Percentiles rank a stretch among this genome's conserved stretches.
Conservation (phyloP, 2,888 invertebrate genomes). For the Drosophila helvetica region DNA sequence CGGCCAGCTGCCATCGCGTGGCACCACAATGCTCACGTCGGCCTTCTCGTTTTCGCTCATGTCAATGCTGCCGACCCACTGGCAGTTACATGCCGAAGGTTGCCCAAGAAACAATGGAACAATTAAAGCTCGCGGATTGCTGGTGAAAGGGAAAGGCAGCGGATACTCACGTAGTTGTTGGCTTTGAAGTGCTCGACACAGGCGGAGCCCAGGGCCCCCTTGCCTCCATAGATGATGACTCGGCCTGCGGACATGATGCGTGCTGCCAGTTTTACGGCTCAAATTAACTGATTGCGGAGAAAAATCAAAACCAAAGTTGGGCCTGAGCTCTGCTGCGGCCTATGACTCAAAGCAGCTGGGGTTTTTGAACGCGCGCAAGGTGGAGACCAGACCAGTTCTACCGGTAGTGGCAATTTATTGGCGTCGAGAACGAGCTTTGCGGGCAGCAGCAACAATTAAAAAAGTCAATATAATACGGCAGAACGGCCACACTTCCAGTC, state of each 20-base stretch:
- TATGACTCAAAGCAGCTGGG: slow-evolving; percentile 33
- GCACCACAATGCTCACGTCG: slow-evolving; percentile 94
- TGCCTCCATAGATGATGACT: slow-evolving; percentile 97
- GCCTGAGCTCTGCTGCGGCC: neutral
- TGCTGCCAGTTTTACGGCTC: slow-evolving; percentile 63
- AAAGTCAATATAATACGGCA: too few relatives aligned
- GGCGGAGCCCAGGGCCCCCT: slow-evolving; percentile 96
- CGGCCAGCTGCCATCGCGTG: slow-evolving; percentile 89
- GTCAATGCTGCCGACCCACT: slow-evolving; percentile 96
- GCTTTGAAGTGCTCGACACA: slow-evolving; percentile 95
- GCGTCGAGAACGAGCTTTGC: slow-evolving; percentile 21
- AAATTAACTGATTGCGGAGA: slow-evolving; percentile 16
- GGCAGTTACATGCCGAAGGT: neutral
- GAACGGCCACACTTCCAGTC: too few relatives aligned
- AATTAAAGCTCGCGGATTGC: slow-evolving; percentile 2
- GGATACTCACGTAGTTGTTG: slow-evolving; percentile 91
- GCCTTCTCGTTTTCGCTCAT: slow-evolving; percentile 92
- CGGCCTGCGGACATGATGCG: slow-evolving; percentile 86
- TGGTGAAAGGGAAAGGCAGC: slow-evolving; percentile 43
- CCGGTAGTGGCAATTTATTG: slow-evolving; percentile 36
- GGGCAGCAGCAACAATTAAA: too few relatives aligned
- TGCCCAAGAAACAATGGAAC: slow-evolving; percentile 9
- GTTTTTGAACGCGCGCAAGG: slow-evolving; percentile 21
- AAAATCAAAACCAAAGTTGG: slow-evolving; percentile 8
- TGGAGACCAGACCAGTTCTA: slow-evolving; percentile 43